phyloP scores from a whole-genome alignment of 1,140 invertebrate species.

The Phthorimaea operculella region DNA sequence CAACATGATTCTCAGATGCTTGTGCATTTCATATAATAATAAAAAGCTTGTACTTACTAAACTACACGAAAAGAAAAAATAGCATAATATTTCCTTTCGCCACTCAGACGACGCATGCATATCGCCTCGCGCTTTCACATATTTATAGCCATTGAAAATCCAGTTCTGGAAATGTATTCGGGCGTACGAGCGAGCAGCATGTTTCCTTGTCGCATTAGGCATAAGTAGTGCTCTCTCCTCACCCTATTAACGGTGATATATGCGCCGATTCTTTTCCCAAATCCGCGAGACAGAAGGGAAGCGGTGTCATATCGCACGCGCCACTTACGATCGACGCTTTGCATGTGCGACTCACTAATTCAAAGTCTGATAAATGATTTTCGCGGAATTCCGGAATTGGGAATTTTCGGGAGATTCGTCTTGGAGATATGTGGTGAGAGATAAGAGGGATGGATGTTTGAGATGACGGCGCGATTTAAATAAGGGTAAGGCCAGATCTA shows the following conservation, averaged over 20 bases:
- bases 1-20: neutral
- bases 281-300: constrained; percentile 59
- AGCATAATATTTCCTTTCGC: neutral
- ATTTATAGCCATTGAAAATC: constrained; percentile 41
- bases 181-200: constrained; percentile 46
- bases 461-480: neutral
- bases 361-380: constrained; percentile 58
- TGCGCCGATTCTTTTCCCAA: constrained; percentile 64
- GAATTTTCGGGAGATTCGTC: constrained; percentile 31
- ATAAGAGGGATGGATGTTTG: neutral
- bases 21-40: neutral
- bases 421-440: neutral
- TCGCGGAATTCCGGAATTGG: constrained; percentile 38
- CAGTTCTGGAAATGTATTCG: constrained; percentile 52
- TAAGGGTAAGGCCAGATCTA: neutral
- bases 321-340: constrained; percentile 40
- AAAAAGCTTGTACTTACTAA: no score
- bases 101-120: neutral
- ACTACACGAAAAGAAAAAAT: no score
- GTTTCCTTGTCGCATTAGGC: constrained; percentile 66
- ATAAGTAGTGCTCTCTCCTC: constrained; percentile 66
- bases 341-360: constrained; percentile 54
- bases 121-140: neutral
- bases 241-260: constrained; percentile 66
- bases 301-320: constrained; percentile 50